Evolutionary conservation across 2,113 vertebrate genomes (phyloP).

Genomic region (Lates calcarifer): DNA sequence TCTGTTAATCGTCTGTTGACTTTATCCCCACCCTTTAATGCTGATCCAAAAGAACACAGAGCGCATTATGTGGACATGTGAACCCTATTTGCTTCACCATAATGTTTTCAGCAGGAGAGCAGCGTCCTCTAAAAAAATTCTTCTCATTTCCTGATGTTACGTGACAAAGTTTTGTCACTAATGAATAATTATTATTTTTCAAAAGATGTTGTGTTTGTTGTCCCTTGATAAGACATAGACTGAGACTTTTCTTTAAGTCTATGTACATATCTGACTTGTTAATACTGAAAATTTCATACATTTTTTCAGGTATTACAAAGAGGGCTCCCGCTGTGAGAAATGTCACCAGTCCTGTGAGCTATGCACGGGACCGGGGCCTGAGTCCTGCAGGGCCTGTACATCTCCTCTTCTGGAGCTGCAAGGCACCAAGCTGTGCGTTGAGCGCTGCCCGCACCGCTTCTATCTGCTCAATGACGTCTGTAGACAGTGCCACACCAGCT

Average conservation of each 20-base stretch:
- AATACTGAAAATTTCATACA: not conserved
- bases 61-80: not conserved
- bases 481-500: constrained; percentile 82
- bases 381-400: constrained; percentile 77
- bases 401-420: constrained; percentile 75
- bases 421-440: constrained; percentile 80
- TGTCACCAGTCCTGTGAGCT: constrained; percentile 77
- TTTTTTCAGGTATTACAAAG: constrained; percentile 76
- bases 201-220: too few species aligned
- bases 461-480: constrained; percentile 56
- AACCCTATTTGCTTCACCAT: not conserved
- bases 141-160: not conserved
- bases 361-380: constrained; percentile 70
- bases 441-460: constrained; percentile 76
- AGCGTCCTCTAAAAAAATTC: not conserved
- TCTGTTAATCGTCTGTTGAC: not conserved
- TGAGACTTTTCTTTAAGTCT: not conserved
- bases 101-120: not conserved
- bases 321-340: constrained; percentile 77
- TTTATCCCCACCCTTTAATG: not conserved
- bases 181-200: not conserved
- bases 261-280: not conserved
- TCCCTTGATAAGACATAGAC: not conserved
- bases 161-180: not conserved
- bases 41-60: not conserved